These are phyloP conservation scores for Hylaea fasciaria DNA, from an alignment of 2,888 invertebrate genomes.

Conservation along the genomic window DNA sequence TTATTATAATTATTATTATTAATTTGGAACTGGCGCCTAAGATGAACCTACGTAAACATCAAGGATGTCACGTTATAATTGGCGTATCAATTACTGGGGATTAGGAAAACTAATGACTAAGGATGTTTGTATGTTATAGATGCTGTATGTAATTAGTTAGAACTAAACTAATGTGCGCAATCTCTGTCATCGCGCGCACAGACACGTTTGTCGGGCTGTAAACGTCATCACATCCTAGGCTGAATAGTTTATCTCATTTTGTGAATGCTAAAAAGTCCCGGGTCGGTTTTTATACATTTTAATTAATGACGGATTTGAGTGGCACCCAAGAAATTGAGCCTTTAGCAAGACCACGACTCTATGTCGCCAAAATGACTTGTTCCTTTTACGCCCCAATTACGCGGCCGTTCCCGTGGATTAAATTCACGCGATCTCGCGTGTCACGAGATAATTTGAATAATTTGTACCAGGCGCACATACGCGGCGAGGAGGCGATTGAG, in stretches of 20 bases:
- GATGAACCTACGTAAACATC: constrained; percentile 19
- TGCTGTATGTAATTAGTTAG: constrained; percentile 2
- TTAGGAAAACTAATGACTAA: constrained; percentile 28
- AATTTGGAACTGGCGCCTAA: constrained; percentile 13
- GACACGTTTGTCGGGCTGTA: not conserved
- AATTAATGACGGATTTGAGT: too few species aligned
- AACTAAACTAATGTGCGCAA: too few species aligned
- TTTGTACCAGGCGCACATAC: constrained; percentile 51
- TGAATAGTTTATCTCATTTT: not conserved
- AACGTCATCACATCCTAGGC: not conserved
- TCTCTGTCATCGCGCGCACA: too few species aligned
- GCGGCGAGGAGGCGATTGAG: constrained; percentile 55
- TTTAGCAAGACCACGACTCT: too few species aligned
- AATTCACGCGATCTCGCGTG: constrained; percentile 22
- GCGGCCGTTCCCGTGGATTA: constrained; percentile 38
- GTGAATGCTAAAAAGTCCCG: too few species aligned
- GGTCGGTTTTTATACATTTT: too few species aligned
- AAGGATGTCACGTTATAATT: constrained; percentile 42
- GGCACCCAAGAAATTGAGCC: not conserved
- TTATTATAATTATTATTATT: constrained; percentile 20
- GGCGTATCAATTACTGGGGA: constrained; percentile 49
- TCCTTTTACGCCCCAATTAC: constrained; percentile 35
- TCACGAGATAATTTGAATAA: constrained; percentile 57
- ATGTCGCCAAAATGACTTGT: not conserved
- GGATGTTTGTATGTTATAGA: constrained; percentile 2